Base-by-base conservation (phyloP, 2,113 vertebrate genomes). In the Campylomormyrus tamandua region DNA sequence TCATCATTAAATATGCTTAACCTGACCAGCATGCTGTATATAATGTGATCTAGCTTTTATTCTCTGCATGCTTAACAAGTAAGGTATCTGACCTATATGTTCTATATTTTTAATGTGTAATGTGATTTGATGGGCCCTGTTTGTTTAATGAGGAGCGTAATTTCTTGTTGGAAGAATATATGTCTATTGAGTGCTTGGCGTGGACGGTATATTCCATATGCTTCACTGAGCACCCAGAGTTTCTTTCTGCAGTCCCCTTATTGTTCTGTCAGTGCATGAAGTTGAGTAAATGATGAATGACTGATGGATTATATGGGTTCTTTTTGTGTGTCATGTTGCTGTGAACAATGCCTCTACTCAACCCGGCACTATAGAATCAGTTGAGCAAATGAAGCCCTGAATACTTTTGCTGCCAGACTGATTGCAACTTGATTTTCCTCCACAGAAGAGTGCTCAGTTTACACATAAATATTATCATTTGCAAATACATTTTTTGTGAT, bases 271-370 rank as follows among this genome's bases (percentile, higher is more conserved):
- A 66, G 39, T 62, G 4, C 39, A 21, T 88, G 87, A 66, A 66
- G 53, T 62, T 42, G 87, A 88, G 87, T 62, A 53, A 88, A 88
- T 88, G 87, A 62, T 39, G 87, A 88, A 66, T 88, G 87, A 58
- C 49, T 88, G 56, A 42, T 45, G 87, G 52, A 66, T 58, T 66
- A 88, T 66, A 88, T 39, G 52, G 56, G 56, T 35, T 66, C 56
- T 62, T 66, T 62, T 42, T 66, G 39, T 39, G 21, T 62, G 31
- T 56, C 87, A 46, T 88, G 19, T 66, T 88, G n/a, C 27, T 52
- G 9, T 87, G 49, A 66, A 66, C 52, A 66, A 88, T 88, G 52
- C 49, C 10, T 66, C 87, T 66, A 45, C 56, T 46, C 56, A 42
- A 39, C 86, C 86, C 46, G 0, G 46, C 46, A 49, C 83, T 86